phyloP scores from a whole-genome alignment of 1,140 invertebrate genomes.

The Cydia fagiglandana region DNA sequence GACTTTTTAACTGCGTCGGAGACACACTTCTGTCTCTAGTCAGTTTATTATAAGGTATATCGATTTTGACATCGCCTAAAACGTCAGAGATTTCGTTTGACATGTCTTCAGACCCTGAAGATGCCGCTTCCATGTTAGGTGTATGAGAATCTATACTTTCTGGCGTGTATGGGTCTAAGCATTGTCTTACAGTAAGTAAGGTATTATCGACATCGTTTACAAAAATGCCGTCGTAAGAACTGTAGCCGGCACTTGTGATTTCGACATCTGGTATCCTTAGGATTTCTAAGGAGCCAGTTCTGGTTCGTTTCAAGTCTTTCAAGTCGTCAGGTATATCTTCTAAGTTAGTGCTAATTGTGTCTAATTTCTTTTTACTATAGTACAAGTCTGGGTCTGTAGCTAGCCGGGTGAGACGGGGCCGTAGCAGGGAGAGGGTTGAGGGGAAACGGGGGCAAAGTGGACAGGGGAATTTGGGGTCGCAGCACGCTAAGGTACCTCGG shows the following conservation, averaged over 20 bases:
- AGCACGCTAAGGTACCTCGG: conserved; percentile 89
- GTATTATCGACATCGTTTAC: conserved; percentile 80
- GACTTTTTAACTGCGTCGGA: conserved; percentile 78
- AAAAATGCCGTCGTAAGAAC: conserved; percentile 72
- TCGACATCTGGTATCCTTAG: conserved; percentile 74
- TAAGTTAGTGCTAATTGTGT: conserved; percentile 43
- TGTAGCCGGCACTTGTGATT: conserved; percentile 79
- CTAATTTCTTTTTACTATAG: conserved; percentile 63
- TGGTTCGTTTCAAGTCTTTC: conserved; percentile 61
- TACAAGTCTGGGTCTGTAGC: conserved; percentile 64
- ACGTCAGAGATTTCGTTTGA: conserved; percentile 49
- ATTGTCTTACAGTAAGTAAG: conserved; percentile 66
- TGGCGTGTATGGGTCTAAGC: conserved; percentile 86
- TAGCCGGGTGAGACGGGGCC: conserved; percentile 70
- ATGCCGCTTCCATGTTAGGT: conserved; percentile 79
- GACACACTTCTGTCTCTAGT: conserved; percentile 78
- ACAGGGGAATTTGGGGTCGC: conserved; percentile 71
- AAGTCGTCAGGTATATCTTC: conserved; percentile 59
- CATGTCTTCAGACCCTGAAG: conserved; percentile 54
- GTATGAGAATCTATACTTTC: conserved; percentile 88
- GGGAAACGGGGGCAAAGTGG: conserved; percentile 67
- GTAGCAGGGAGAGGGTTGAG: conserved; percentile 70
- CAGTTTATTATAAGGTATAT: conserved; percentile 48
- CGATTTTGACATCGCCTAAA: conserved; percentile 37
- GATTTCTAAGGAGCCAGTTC: conserved; percentile 66